These are phyloP conservation scores for Odontocerum albicorne DNA, from an alignment of 2,888 invertebrate genomes.

Conservation along the genomic window DNA sequence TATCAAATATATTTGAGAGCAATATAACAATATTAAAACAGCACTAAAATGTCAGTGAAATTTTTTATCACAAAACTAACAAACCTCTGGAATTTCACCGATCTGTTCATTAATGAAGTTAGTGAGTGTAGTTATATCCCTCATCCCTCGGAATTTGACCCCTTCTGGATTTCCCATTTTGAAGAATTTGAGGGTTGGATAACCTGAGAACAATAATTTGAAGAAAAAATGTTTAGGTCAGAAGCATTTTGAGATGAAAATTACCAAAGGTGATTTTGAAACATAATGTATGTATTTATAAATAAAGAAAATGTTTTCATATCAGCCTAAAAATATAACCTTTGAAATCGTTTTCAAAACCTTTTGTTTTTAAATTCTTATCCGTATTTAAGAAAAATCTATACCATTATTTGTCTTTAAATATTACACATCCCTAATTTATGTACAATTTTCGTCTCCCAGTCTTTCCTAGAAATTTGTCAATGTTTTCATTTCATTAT, in stretches of 20 bases:
- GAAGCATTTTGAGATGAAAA: too few species aligned
- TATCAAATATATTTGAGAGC: too few species aligned
- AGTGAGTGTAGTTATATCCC: constrained; percentile 75
- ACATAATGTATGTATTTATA: background rate
- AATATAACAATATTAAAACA: background rate
- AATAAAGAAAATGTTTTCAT: background rate
- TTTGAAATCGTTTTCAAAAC: background rate
- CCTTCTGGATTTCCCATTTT: constrained; percentile 67
- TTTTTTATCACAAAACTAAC: too few species aligned
- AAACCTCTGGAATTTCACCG: constrained; percentile 41
- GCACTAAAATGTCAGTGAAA: too few species aligned
- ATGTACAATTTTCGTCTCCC: too few species aligned
- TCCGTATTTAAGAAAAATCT: too few species aligned
- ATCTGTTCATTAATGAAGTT: constrained; percentile 77
- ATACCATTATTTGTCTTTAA: too few species aligned
- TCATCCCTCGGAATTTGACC: constrained; percentile 74
- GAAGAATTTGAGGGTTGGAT: constrained; percentile 74
- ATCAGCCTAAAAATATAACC: background rate
- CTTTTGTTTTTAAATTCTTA: background rate
- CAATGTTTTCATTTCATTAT: too few species aligned
- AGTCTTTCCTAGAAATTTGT: too few species aligned
- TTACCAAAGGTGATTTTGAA: too few species aligned
- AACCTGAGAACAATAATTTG: constrained; percentile 50
- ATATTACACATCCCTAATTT: too few species aligned
- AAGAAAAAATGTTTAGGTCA: constrained; percentile 7